Evolutionary conservation across 2,888 invertebrate genomes (phyloP).

Genomic region (Pecten maximus): DNA sequence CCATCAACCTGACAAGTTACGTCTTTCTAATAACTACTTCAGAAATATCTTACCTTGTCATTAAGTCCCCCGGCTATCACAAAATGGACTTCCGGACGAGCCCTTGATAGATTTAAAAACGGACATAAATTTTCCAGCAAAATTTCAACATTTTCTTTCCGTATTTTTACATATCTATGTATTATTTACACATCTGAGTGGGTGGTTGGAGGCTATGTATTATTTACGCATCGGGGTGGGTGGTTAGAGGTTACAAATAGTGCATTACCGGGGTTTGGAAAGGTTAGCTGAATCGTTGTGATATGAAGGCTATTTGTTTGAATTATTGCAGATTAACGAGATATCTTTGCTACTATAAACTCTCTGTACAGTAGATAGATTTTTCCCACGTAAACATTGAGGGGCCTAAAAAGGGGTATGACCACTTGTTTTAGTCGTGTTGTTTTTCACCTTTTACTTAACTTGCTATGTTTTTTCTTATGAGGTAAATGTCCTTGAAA

Average conservation of each 20-base stretch:
- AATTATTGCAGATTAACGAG: constrained; percentile 27
- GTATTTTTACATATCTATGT: constrained; percentile 5
- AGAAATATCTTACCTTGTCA: background rate
- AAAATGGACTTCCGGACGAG: background rate
- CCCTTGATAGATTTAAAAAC: constrained; percentile 12
- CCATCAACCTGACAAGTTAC: background rate
- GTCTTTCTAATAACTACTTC: background rate
- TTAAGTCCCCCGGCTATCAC: constrained; percentile 19
- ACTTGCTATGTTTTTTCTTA: too few relatives aligned
- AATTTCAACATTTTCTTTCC: background rate
- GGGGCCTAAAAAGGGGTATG: background rate
- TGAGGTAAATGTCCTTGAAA: too few relatives aligned
- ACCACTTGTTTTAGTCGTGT: background rate
- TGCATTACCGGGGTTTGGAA: background rate
- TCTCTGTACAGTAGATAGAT: background rate
- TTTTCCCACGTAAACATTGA: background rate
- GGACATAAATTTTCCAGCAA: background rate
- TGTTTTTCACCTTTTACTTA: background rate
- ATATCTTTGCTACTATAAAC: constrained; percentile 11
- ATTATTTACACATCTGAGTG: background rate
- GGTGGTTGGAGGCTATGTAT: background rate
- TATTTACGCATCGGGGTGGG: background rate
- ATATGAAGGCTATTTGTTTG: constrained; percentile 8
- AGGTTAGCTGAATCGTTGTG: too few relatives aligned
- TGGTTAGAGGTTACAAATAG: background rate